Base-by-base conservation (phyloP, 2,113 vertebrate species). In the Aptenodytes forsteri region DNA sequence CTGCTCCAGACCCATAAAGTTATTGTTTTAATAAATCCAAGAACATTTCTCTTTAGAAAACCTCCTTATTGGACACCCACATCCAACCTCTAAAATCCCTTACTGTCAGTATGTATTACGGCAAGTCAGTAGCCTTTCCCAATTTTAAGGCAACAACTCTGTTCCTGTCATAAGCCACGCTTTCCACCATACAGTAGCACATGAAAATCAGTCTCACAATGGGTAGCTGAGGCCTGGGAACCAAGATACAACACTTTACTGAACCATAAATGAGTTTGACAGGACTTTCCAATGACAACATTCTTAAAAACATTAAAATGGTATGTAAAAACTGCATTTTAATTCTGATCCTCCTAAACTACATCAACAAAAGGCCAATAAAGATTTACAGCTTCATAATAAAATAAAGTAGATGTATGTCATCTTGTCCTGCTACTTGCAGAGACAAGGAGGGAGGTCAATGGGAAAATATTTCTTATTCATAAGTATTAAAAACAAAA, bases 21-120 rank as follows among this genome's bases (percentile, higher is more conserved):
- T 66, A 77, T 15, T 79, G n/a, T 69, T 91, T 91, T 83, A 95
- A 93, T 80, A 90, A 85, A 91, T 42, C 25, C 58, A 91, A 72
- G 49, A 92, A 81, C 16, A 46, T 81, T 61, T 44, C n/a, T 83
- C 42, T 47, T 49, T 25, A 95, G 42, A 87, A 96, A 93, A 44
- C 12, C 32, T 94, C 47, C 38, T 85, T 58, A 20, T 10, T 64
- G 62, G 70, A 80, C 56, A 78, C 40, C 40, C 73, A 85, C 54
- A 59, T 21, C n/a, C 36, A 85, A 42, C 21, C 17, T 58, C 23
- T 59, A 72, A 88, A 90, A 66, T 50, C 6, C 42, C 12, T 30
- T 46, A 73, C 6, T 69, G 46, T 77, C 79, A 87, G 22, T 34
- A 72, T 58, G 18, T 25, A 71, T 13, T 34, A 78, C 10, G 18